These are phyloP conservation scores for Telmatochromis sp. DNA, from an alignment of 2,113 vertebrate species.

Conservation along the genomic window DNA sequence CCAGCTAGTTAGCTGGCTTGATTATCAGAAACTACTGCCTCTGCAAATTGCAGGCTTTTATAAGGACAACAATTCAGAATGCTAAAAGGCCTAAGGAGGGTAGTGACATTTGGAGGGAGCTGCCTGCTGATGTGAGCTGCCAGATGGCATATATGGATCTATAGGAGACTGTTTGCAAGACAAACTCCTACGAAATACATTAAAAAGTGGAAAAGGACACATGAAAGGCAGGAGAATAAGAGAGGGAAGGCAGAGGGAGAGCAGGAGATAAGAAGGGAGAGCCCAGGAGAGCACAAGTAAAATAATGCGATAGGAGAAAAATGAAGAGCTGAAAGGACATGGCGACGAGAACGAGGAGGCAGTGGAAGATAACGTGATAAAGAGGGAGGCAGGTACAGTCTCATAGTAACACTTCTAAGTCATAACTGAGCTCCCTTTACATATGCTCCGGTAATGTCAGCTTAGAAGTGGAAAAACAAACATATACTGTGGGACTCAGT, in stretches of 20 bases:
- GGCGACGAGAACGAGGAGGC: not conserved
- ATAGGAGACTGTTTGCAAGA: constrained; percentile 25
- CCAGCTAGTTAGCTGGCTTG: not conserved
- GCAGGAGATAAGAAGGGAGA: constrained; percentile 38
- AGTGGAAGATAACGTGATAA: not conserved
- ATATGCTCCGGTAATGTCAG: not conserved
- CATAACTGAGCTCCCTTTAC: constrained; percentile 1
- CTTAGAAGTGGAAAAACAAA: not conserved
- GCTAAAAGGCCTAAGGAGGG: not conserved
- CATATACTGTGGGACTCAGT: not conserved
- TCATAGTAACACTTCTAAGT: not conserved
- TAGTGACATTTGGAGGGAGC: not conserved
- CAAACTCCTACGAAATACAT: constrained; percentile 14
- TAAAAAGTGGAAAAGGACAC: constrained; percentile 51
- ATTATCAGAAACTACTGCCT: not conserved
- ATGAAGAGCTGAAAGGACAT: constrained; percentile 37
- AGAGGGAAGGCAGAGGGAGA: constrained; percentile 12
- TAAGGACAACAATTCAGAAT: not conserved
- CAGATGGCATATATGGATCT: constrained; percentile 35
- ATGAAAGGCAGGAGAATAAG: constrained; percentile 57
- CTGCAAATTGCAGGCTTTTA: not conserved
- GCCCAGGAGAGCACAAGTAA: constrained; percentile 52
- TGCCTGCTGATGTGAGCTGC: not conserved
- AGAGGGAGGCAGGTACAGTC: not conserved
- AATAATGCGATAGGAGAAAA: constrained; percentile 44